Conservation (phyloP, 1,140 invertebrate genomes). For the Delia radicum region DNA sequence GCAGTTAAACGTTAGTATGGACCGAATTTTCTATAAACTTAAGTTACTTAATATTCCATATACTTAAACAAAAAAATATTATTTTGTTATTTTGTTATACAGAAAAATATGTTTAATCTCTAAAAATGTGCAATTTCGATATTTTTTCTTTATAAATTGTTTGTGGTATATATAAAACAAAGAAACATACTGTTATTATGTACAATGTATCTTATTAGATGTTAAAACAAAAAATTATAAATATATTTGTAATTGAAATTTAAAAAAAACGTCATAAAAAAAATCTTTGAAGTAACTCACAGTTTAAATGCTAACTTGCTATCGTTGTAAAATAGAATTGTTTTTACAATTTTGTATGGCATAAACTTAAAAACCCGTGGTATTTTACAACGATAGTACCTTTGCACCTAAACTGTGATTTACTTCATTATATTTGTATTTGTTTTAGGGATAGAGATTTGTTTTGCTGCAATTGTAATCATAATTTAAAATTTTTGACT, state of each 20-base stretch:
- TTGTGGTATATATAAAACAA: conserved; percentile 1
- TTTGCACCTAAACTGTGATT: no score
- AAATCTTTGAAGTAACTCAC: no score
- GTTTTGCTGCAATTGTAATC: no score
- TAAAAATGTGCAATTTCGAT: conserved; percentile 10
- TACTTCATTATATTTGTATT: no score
- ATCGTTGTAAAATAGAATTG: no score
- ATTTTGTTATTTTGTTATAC: background rate
- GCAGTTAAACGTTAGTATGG: background rate
- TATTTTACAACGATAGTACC: no score
- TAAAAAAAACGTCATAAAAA: background rate
- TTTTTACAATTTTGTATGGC: no score
- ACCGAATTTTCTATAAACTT: background rate
- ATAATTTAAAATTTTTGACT: no score
- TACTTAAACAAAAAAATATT: background rate
- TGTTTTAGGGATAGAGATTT: no score
- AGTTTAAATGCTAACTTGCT: no score
- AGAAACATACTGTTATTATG: background rate
- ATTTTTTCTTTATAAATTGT: background rate
- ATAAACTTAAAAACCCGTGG: no score
- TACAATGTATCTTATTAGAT: background rate
- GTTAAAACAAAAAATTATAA: background rate
- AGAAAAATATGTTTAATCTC: background rate
- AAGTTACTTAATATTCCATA: conserved; percentile 17
- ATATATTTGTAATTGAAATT: background rate